Evolutionary conservation across 2,888 invertebrate genomes (phyloP).

Genomic region (Dicycla oo): DNA sequence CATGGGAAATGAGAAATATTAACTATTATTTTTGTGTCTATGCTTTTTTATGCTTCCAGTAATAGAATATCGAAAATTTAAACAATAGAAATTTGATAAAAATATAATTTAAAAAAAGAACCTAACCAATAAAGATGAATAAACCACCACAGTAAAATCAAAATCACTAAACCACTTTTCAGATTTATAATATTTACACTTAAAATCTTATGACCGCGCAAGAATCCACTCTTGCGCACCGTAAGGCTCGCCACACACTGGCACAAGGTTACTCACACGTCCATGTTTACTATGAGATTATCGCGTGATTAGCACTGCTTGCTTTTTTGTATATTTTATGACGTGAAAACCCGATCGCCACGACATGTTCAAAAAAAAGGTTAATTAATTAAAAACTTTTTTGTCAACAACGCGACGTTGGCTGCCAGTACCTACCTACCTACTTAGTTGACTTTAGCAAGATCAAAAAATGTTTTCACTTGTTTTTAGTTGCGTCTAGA

Average conservation of each 20-base stretch:
- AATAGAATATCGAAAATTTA: no score
- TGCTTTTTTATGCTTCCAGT: no score
- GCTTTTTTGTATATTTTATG: constrained; percentile 64
- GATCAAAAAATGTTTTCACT: no score
- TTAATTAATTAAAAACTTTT: not conserved
- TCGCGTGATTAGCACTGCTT: constrained; percentile 69
- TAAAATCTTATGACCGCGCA: constrained; percentile 30
- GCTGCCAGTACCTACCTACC: constrained; percentile 6
- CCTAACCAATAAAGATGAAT: constrained; percentile 2
- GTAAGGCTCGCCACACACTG: constrained; percentile 72
- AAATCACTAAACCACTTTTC: constrained; percentile 24
- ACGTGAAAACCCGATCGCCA: constrained; percentile 56
- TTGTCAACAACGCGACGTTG: not conserved
- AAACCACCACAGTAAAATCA: constrained; percentile 12
- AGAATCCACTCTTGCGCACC: constrained; percentile 64
- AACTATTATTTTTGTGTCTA: no score
- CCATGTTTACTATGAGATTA: constrained; percentile 72
- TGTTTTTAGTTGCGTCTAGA: no score
- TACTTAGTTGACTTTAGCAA: not conserved
- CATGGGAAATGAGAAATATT: no score
- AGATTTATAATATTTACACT: constrained; percentile 37
- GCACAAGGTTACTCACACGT: constrained; percentile 64
- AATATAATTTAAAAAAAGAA: not conserved
- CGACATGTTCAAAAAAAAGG: constrained; percentile 10
- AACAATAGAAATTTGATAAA: no score